Conservation (phyloP, 2,888 invertebrate genomes). For the Matsumyia berberina region DNA sequence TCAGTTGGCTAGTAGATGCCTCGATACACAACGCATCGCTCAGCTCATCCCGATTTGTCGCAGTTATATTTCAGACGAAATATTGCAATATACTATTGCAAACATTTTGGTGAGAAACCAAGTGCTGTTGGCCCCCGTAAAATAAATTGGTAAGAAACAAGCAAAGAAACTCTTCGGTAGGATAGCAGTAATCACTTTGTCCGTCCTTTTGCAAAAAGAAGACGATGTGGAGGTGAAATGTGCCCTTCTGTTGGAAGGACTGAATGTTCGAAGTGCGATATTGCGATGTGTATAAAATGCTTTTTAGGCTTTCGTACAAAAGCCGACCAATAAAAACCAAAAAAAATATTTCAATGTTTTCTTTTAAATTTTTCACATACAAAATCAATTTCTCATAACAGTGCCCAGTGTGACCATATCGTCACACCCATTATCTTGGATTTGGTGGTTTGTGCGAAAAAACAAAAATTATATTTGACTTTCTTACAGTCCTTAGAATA, state of each 20-base stretch:
- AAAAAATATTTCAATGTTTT: background rate
- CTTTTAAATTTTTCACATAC: background rate
- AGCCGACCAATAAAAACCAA: background rate
- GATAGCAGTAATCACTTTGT: background rate
- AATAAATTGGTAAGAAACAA: background rate
- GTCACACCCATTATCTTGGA: background rate
- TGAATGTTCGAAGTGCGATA: background rate
- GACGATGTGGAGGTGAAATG: slow-evolving; percentile 13
- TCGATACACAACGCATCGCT: background rate
- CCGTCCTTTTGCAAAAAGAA: background rate
- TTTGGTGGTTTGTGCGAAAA: too few relatives aligned
- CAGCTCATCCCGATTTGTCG: background rate
- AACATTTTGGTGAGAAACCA: slow-evolving; percentile 9
- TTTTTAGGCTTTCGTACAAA: slow-evolving; percentile 1
- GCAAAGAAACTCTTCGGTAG: background rate
- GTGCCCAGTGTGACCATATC: background rate
- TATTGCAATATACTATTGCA: slow-evolving; percentile 3
- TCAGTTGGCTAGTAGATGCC: background rate
- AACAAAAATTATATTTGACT: too few relatives aligned
- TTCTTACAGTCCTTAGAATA: too few relatives aligned
- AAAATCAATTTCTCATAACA: background rate
- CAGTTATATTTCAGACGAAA: slow-evolving; percentile 1
- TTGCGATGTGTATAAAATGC: slow-evolving; percentile 13
- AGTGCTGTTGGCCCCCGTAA: slow-evolving; percentile 12
- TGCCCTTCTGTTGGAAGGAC: background rate